Percentiles rank a stretch among this genome's conserved stretches.
phyloP scores from a whole-genome alignment of 2,888 invertebrate genomes.

The Boloria selene region DNA sequence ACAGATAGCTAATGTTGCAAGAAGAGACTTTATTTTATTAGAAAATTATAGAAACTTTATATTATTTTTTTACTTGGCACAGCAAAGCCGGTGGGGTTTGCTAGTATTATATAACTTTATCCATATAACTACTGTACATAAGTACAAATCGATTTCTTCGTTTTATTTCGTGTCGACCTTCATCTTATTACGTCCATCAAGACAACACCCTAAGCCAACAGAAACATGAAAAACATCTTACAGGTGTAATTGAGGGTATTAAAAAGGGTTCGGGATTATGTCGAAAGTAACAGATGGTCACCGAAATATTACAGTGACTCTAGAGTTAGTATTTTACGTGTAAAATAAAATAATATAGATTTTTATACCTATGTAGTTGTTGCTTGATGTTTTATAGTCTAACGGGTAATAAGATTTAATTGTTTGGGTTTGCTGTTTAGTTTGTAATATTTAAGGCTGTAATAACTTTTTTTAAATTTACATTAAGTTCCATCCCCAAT shows the following conservation, averaged over 20 bases:
- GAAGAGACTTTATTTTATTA: too few relatives aligned
- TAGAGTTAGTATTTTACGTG: not conserved
- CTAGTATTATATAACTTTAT: not conserved
- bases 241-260: slow-evolving; percentile 7
- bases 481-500: too few relatives aligned
- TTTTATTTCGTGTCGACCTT: not conserved
- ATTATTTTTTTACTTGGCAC: too few relatives aligned
- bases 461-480: too few relatives aligned
- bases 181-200: not conserved
- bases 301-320: slow-evolving; percentile 1
- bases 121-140: not conserved
- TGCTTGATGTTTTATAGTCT: too few relatives aligned
- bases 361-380: too few relatives aligned
- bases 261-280: slow-evolving; percentile 7
- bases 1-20: too few relatives aligned
- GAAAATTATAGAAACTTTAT: too few relatives aligned
- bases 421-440: too few relatives aligned
- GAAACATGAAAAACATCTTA: slow-evolving; percentile 9
- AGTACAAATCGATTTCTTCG: slow-evolving; percentile 4
- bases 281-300: slow-evolving; percentile 6
- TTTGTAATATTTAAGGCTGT: too few relatives aligned
- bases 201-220: not conserved
- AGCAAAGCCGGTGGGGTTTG: too few relatives aligned
- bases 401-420: too few relatives aligned
- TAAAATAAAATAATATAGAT: not conserved